Base-by-base conservation (phyloP, 2,113 vertebrate species). In the Sinocyclocheilus rhinocerous region DNA sequence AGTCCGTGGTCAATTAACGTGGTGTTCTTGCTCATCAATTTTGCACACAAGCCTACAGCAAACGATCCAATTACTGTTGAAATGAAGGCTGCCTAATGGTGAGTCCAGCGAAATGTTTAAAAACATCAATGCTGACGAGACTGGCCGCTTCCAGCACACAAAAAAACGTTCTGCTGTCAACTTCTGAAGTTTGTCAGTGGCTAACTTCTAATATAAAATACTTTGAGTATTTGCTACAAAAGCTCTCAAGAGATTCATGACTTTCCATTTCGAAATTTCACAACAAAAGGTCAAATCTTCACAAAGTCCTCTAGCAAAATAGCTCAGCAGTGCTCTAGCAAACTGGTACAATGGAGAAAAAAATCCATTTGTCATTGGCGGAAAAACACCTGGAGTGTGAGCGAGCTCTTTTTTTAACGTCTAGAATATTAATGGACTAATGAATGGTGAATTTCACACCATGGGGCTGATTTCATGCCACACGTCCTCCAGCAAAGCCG, bases 401-500 rank as follows among this genome's bases (percentile, higher is more conserved):
- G 12, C 2, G 13, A 48, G 4, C 59, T 63, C 16, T 16, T 42
- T 45, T 81, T 81, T 81, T 65, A 65, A 81, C 0, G 36, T 65
- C 39, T 63, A 81, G 39, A 81, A 65, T 67, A 81, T 81, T 20
- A 81, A 81, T 81, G n/a, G n/a, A 20, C 79, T 67, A 81, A 81
- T 81, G 59, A 16, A 67, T 16, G 79, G 22, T 26, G n/a, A 67
- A 81, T 65, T 67, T 63, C 59, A 65, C 36, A 81, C 79, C 79
- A 65, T 48, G 79, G 59, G n/a, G 59, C n/a, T 65, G 22, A 81
- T 81, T 81, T 81, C 79, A 67, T 48, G 39, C 59, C 59, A 48
- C 67, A 24, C n/a, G 22, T 65, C 59, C 59, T 81, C 59, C 22
- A 81, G 57, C 78, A 63, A 63, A 26, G 55, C 57, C 36, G 10